Percentiles rank a stretch among this genome's conserved stretches.
Evolutionary conservation across 2,797 vertebrate genomes (phyloP).

Genomic region (Balearica regulorum): DNA sequence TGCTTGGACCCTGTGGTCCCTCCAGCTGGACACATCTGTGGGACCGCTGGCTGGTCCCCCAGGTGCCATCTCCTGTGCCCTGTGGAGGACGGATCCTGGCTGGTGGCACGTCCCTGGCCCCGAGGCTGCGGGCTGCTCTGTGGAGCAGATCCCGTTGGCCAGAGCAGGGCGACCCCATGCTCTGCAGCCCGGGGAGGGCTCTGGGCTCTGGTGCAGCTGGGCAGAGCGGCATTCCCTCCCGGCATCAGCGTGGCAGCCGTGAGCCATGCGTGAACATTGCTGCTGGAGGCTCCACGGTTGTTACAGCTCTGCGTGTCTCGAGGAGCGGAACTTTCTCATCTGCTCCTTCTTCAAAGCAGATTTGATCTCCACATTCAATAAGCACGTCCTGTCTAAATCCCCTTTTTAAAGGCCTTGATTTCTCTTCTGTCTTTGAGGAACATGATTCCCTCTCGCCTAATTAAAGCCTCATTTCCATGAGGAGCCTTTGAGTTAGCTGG

Average conservation of each 20-base stretch:
- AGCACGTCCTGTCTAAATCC: not conserved
- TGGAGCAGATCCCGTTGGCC: accelerated
- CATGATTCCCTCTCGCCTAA: not conserved
- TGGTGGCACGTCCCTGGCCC: accelerated
- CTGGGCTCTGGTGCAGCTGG: accelerated
- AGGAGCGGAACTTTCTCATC: not conserved
- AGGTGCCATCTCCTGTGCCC: no score
- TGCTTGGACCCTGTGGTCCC: not conserved
- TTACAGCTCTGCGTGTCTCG: not conserved
- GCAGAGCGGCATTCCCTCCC: not conserved
- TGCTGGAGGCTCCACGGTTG: not conserved
- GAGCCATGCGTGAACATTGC: accelerated
- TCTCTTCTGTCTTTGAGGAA: not conserved
- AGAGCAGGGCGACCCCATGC: accelerated
- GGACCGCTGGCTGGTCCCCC: not conserved
- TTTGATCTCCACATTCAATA: not conserved
- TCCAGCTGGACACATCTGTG: not conserved
- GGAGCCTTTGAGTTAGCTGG: not conserved
- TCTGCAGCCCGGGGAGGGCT: not conserved
- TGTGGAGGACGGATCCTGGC: accelerated
- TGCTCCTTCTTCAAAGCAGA: not conserved
- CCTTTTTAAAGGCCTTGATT: not conserved
- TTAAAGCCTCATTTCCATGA: not conserved
- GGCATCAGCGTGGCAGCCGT: accelerated
- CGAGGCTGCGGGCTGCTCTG: not conserved